phyloP scores from a whole-genome alignment of 2,888 invertebrate genomes.

The Lasius fuliginosus region DNA sequence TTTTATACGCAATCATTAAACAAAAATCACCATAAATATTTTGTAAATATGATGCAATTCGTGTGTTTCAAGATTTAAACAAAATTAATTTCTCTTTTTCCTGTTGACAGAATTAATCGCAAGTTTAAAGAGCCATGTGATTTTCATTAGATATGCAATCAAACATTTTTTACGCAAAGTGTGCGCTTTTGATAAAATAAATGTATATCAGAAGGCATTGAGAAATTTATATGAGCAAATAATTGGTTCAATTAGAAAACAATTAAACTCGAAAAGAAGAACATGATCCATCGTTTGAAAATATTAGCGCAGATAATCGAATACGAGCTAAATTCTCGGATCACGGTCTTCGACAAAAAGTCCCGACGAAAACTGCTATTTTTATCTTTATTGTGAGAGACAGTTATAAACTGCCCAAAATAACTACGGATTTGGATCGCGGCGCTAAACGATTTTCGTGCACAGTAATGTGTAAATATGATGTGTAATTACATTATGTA shows the following conservation, averaged over 20 bases:
- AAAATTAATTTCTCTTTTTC: not conserved
- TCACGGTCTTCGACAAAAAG: not conserved
- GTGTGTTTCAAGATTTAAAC: not conserved
- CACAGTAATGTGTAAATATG: not conserved
- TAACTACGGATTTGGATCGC: not conserved
- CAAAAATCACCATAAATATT: not conserved
- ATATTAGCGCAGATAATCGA: not conserved
- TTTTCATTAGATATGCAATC: not conserved
- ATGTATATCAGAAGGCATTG: not conserved
- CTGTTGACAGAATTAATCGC: not conserved
- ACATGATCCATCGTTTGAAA: not conserved
- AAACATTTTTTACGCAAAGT: not conserved
- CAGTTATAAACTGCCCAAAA: constrained; percentile 18
- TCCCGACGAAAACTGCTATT: constrained; percentile 7
- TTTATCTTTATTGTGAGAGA: constrained; percentile 17
- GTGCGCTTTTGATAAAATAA: not conserved
- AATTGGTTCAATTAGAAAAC: not conserved
- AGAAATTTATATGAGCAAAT: not conserved
- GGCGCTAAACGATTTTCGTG: not conserved
- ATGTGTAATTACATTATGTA: not conserved
- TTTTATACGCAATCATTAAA: not conserved
- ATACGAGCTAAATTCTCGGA: not conserved
- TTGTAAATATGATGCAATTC: constrained; percentile 6
- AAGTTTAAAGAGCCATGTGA: not conserved
- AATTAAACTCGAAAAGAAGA: not conserved